phyloP scores from a whole-genome alignment of 2,113 vertebrate species.

The Spizaetus ornatus region DNA sequence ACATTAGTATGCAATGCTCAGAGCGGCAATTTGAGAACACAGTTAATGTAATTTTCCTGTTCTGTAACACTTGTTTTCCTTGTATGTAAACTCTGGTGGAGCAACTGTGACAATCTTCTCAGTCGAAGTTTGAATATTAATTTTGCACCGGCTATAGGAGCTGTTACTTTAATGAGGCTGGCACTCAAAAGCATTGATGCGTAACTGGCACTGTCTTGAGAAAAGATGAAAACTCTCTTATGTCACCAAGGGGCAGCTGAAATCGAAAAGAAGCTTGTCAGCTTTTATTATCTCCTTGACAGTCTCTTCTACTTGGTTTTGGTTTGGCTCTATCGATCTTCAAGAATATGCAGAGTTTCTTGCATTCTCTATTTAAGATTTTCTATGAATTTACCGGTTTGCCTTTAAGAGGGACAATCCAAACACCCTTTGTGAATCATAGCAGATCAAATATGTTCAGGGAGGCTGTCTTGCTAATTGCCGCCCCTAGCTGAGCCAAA shows the following conservation, averaged over 20 bases:
- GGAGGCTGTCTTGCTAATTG: slow-evolving; percentile 53
- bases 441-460: slow-evolving; percentile 42
- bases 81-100: slow-evolving; percentile 51
- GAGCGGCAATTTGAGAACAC: slow-evolving; percentile 42
- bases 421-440: background rate
- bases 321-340: background rate
- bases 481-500: slow-evolving; percentile 33
- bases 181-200: background rate
- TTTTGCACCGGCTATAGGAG: background rate
- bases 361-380: background rate
- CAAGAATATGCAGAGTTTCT: background rate
- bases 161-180: background rate
- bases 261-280: background rate
- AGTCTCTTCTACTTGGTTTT: background rate
- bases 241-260: background rate
- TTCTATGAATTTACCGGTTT: background rate
- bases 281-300: background rate
- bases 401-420: background rate
- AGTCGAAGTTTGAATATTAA: slow-evolving; percentile 31
- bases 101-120: slow-evolving; percentile 35
- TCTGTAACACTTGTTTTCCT: slow-evolving; percentile 53
- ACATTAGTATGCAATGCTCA: slow-evolving; percentile 57
- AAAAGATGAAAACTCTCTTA: background rate
- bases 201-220: background rate
- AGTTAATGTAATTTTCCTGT: slow-evolving; percentile 57